phyloP scores from a whole-genome alignment of 2,888 invertebrate species.

The Priocnemis perturbator region DNA sequence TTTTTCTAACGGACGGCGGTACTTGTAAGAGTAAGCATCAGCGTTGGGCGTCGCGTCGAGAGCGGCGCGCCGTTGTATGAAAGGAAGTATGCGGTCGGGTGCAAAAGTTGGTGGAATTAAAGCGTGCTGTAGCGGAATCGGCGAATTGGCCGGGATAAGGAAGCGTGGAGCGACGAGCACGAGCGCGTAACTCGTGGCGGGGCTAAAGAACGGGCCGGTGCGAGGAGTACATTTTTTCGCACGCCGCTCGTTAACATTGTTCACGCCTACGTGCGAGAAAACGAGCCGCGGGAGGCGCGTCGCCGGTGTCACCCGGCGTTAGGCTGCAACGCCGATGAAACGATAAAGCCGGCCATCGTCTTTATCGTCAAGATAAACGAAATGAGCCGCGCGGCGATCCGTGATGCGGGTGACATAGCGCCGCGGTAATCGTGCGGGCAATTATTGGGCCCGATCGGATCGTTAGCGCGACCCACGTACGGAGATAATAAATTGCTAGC shows the following conservation, averaged over 20 bases:
- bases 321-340: slow-evolving; percentile 36
- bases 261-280: slow-evolving; percentile 49
- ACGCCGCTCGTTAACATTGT: slow-evolving; percentile 49
- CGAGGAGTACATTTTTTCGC: slow-evolving; percentile 39
- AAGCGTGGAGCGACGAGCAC: background rate
- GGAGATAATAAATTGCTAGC: background rate
- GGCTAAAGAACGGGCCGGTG: background rate
- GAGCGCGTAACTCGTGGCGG: too few relatives aligned
- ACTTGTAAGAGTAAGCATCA: too few relatives aligned
- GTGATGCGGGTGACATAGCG: slow-evolving; percentile 11
- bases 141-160: background rate
- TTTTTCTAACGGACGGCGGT: too few relatives aligned
- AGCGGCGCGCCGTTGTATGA: too few relatives aligned
- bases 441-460: slow-evolving; percentile 13
- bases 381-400: slow-evolving; percentile 13
- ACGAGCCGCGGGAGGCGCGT: slow-evolving; percentile 49
- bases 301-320: slow-evolving; percentile 42
- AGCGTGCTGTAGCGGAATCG: too few relatives aligned
- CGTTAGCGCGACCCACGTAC: slow-evolving; percentile 2
- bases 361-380: slow-evolving; percentile 37
- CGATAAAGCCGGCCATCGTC: slow-evolving; percentile 43
- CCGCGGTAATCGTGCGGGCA: slow-evolving; percentile 10
- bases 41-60: too few relatives aligned
- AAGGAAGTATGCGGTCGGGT: too few relatives aligned
- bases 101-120: too few relatives aligned